Base-by-base conservation (phyloP, 2,888 invertebrate genomes). In the Thyatira batis region DNA sequence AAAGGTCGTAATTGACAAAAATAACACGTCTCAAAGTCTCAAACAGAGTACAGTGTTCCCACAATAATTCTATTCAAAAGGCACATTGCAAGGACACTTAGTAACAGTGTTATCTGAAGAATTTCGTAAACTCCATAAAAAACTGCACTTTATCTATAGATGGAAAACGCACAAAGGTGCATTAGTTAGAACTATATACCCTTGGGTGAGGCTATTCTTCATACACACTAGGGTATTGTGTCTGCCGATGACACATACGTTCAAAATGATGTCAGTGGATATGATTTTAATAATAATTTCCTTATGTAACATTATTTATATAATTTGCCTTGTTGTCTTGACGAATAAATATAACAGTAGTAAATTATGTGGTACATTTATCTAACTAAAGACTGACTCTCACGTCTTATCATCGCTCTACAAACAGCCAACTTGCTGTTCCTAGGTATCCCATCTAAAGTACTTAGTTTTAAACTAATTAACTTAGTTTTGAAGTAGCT, bases 71-170 rank as follows among this genome's bases (percentile, higher is more conserved):
- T 48, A 20, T 27, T 48, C 28, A 17, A 28, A 20, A 17, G 27
- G 25, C 17, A 27, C 17, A 17, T 27, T 20, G 17, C 13, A 17
- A 27, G 13, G 27, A 27, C 17, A 17, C 10, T 48, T 10, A 27
- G 17, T 17, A 27, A 48, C 48, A 20, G 23, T 48, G 48, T 48
- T 48, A 48, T 46, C 45, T 27, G 27, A 48, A 27, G 27, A 20
- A 17, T 28, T 17, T 27, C 27, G 10, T 48, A 17, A 23, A 48
- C 25, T 25, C 9, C 28, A 20, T 48, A 28, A 27, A 13, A 20
- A 17, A 17, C 20, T 17, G 17, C 17, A 20, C 20, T 45, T 45
- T 27, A 48, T 21, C 27, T 17, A 27, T 27, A 27, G 48, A 20
- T 48, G 48, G 48, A 48, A 48, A 48, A 23, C 48, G 48, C 27